Base-by-base conservation (phyloP, 2,113 vertebrate genomes). In the Rhombomys opimus region DNA sequence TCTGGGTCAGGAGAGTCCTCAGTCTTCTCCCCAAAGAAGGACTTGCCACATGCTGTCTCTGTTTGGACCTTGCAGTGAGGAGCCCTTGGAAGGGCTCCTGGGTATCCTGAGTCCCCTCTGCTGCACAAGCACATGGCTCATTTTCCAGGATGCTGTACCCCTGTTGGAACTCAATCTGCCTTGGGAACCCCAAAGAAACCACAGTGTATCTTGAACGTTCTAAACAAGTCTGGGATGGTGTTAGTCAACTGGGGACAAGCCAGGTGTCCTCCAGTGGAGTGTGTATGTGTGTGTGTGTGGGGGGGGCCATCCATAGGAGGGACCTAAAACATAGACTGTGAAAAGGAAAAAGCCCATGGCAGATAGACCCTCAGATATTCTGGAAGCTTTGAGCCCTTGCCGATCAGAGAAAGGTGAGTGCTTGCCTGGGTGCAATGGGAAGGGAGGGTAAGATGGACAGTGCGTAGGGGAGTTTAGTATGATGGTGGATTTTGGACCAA, bases 291-390 rank as follows among this genome's bases (percentile, higher is more conserved):
- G n/a, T n/a, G n/a, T n/a, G n/a, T n/a, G n/a, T n/a, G 46, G 46
- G 46, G 46, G 46, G 46, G 46, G 46, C 3, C 46, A 46, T 46
- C 46, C 46, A 46, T 46, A 0, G 8, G 54, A 61, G 63, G 25
- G 6, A 27, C 50, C 27, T 25, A 46, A 38, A 50, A 41, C 2
- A 54, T 9, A 1, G 2, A 0, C 25, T 4, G 0, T n/a, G 4
- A 2, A 14, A 22, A 0, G 8, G 6, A 50, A 63, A 57, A 38
- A 14, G 41, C 20, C 9, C 9, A 0, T 52, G 2, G 18, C 5
- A 2, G 0, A 41, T 0, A n/a, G 12, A n/a, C 57, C 2, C 12
- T 0, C 0, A 0, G 35, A 87, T 54, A 2, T 17, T 7, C 20
- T 78, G 18, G 67, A 35, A 27, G 80, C 46, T 68, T n/a, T n/a